Evolutionary conservation across 2,888 invertebrate species (phyloP), one percentile per base, ranked within the genome.

Genomic region (Escarpia spicata): DNA sequence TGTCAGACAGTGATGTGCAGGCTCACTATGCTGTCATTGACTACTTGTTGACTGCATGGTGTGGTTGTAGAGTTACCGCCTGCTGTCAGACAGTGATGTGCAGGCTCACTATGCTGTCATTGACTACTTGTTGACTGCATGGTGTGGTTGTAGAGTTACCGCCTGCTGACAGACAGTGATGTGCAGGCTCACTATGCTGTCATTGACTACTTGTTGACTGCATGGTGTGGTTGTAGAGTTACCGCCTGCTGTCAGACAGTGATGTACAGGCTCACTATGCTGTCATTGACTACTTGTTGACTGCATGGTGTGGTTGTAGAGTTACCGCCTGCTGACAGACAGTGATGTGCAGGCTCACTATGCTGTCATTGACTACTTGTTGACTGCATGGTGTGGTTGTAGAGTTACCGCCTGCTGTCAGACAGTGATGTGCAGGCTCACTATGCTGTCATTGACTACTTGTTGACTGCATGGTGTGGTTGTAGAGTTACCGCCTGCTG

Each of bases 371-470:
- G 92, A 93, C n/a, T n/a, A n/a, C n/a, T n/a, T n/a, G n/a, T n/a
- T n/a, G n/a, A n/a, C n/a, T n/a, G n/a, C n/a, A 0, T 75, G 60
- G 4, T 90, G 52, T 45, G 89, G 75, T 92, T 92, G 26, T 91
- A 95, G 95, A 94, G 94, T 26, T 95, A 95, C 92, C 95, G 98
- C 43, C 97, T 98, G 90, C 97, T 98, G 96, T 97, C 98, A 89
- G 98, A 98, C 94, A 97, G 97, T 37, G 98, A 99, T 96, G 98
- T 98, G 44, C 97, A 97, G 92, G 98, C 98, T 96, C 97, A 98
- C 97, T 93, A 91, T 45, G 92, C 92, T 31, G 45, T 92, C 3
- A 90, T 93, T 43, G 92, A 93, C n/a, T n/a, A n/a, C n/a, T n/a
- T n/a, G n/a, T n/a, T n/a, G n/a, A n/a, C n/a, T n/a, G n/a, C n/a